Conservation (phyloP, 1,140 invertebrate species). For the Drosophila kikkawai region DNA sequence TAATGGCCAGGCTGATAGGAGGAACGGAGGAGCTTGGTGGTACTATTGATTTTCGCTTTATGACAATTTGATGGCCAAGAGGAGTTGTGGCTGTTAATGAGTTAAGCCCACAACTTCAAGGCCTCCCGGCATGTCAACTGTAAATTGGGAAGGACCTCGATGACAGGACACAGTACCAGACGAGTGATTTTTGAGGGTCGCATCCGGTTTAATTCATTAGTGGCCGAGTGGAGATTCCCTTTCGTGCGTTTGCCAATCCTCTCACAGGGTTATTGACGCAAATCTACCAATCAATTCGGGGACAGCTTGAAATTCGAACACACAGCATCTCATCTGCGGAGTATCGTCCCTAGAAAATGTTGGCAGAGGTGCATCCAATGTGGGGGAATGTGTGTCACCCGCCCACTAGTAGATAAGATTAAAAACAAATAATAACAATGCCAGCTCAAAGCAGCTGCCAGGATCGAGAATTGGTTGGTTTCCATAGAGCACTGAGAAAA, state of each 20-base stretch:
- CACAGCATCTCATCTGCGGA: constrained; percentile 1
- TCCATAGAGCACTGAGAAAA: not conserved
- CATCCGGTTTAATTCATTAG: constrained; percentile 22
- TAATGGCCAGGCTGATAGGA: constrained; percentile 47
- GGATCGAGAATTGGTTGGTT: not conserved
- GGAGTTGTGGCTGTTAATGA: constrained; percentile 46
- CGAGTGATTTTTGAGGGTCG: not conserved
- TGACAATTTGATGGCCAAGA: constrained; percentile 60
- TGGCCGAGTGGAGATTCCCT: not conserved
- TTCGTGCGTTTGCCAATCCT: constrained; percentile 3
- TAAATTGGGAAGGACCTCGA: constrained; percentile 6
- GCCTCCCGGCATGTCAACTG: constrained; percentile 11
- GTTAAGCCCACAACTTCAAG: constrained; percentile 30
- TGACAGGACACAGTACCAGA: not conserved
- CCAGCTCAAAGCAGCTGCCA: constrained; percentile 47
- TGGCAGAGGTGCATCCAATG: constrained; percentile 1
- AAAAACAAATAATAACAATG: constrained; percentile 70
- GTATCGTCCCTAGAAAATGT: too few species aligned
- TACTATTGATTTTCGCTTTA: constrained; percentile 71
- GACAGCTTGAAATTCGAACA: constrained; percentile 5
- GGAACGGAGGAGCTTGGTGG: constrained; percentile 36
- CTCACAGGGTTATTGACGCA: not conserved
- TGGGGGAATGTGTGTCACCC: constrained; percentile 40
- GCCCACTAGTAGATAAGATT: constrained; percentile 55
- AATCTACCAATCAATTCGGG: constrained; percentile 12